phyloP scores from a whole-genome alignment of 1,140 invertebrate genomes.

The Stegodyphus mimosarum region DNA sequence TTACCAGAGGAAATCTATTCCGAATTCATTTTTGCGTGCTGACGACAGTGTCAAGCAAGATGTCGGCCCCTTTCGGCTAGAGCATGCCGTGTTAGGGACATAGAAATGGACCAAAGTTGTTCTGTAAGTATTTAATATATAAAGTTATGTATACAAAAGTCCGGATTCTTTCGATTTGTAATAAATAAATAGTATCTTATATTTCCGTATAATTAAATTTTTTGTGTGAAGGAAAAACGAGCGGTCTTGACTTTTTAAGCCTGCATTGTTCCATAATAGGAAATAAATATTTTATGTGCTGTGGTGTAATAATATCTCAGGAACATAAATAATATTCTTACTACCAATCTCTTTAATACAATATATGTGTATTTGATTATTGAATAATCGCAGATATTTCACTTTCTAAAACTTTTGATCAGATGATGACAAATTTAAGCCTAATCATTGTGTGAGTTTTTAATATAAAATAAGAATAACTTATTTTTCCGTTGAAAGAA shows the following conservation, averaged over 20 bases:
- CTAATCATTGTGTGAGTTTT: too few species aligned
- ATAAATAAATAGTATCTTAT: background rate
- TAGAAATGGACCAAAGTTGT: conserved; percentile 50
- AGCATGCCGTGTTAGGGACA: conserved; percentile 58
- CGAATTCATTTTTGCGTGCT: conserved; percentile 42
- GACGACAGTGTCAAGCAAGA: conserved; percentile 53
- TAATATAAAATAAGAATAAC: too few species aligned
- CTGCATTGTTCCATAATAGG: conserved; percentile 52
- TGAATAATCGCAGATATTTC: too few species aligned
- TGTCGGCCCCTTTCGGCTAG: conserved; percentile 59
- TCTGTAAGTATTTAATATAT: conserved; percentile 42
- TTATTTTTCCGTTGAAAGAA: too few species aligned
- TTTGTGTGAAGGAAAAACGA: background rate
- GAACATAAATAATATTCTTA: background rate
- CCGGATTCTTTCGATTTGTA: background rate
- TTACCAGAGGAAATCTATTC: background rate
- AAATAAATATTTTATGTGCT: conserved; percentile 1
- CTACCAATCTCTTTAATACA: background rate
- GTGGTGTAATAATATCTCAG: too few species aligned
- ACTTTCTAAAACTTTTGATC: too few species aligned
- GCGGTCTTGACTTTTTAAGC: conserved; percentile 1
- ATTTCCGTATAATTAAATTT: background rate
- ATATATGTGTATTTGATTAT: too few species aligned
- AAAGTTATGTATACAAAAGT: background rate
- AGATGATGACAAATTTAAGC: too few species aligned